Base-by-base conservation (phyloP, 2,797 vertebrate genomes). In the Sparidentex hasta region DNA sequence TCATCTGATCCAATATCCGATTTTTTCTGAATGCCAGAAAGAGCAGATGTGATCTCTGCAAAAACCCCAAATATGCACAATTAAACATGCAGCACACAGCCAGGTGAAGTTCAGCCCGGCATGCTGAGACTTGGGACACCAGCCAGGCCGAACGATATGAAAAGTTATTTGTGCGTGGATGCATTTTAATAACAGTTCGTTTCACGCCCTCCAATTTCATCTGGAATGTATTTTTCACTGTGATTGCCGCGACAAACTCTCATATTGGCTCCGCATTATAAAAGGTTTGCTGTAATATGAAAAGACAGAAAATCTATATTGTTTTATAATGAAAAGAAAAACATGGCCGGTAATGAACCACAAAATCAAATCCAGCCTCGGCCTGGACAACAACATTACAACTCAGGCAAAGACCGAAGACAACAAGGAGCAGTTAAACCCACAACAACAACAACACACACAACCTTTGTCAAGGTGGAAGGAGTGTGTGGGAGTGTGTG, bases 401-500 rank as follows among this genome's bases (percentile, higher is more conserved):
- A 48, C 5, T 62, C 33, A 43, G 51, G 58, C 47, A 68, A n/a
- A 25, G 16, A 58, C 29, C 12, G 17, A 5, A 56, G n/a, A 70
- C 51, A 33, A 70, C 48, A 61, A n/a, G 50, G 13, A 47, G 38
- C 7, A 13, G 63, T 67, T 18, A 41, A 7, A 66, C 25, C 33
- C 20, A 56, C 14, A 76, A 78, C 44, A 74, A 38, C 12, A 74
- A 44, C 12, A 58, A n/a, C 33, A 72, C 33, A 72, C 74, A 54
- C 27, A 54, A 41, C n/a, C 38, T 3, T 5, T 8, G n/a, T 27
- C 14, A 18, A 48, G 25, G 25, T 56, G 50, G 18, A 27, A 48
- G 25, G 21, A 52, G 50, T 7, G 41, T 51, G 58, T 56, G 46
- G 23, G 16, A 54, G 16, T 50, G 38, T 46, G 44, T 43, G 16